These are phyloP conservation scores for Luffia ferchaultella DNA, from an alignment of 2,888 invertebrate species.

Conservation along the genomic window DNA sequence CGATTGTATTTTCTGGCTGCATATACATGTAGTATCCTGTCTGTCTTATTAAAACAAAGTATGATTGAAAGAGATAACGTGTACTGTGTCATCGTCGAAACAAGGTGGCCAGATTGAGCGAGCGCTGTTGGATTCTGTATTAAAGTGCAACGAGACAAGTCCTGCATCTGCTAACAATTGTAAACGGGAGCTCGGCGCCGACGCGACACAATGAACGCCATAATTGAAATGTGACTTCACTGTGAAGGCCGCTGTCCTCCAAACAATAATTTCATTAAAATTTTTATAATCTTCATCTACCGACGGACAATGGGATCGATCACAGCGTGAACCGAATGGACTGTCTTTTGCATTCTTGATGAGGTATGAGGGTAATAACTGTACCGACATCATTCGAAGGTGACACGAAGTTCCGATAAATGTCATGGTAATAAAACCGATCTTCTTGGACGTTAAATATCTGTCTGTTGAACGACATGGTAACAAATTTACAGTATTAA, in stretches of 20 bases:
- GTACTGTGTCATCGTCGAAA: no score
- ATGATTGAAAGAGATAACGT: no score
- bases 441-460: no score
- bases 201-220: conserved; percentile 34
- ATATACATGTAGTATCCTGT: no score
- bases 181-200: conserved; percentile 11
- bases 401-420: no score
- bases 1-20: no score
- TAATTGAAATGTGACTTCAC: conserved; percentile 49
- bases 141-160: conserved; percentile 4
- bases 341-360: neutral
- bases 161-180: neutral
- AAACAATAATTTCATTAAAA: conserved; percentile 50
- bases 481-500: no score
- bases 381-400: neutral
- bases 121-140: neutral
- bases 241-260: conserved; percentile 23
- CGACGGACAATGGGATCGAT: neutral
- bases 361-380: neutral
- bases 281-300: conserved; percentile 24
- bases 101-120: neutral
- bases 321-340: neutral
- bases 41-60: no score
- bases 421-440: no score
- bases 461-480: no score